Percentiles rank a stretch among this genome's conserved stretches.
phyloP scores from a whole-genome alignment of 2,113 vertebrate species.

The Mormyrus iriodes region DNA sequence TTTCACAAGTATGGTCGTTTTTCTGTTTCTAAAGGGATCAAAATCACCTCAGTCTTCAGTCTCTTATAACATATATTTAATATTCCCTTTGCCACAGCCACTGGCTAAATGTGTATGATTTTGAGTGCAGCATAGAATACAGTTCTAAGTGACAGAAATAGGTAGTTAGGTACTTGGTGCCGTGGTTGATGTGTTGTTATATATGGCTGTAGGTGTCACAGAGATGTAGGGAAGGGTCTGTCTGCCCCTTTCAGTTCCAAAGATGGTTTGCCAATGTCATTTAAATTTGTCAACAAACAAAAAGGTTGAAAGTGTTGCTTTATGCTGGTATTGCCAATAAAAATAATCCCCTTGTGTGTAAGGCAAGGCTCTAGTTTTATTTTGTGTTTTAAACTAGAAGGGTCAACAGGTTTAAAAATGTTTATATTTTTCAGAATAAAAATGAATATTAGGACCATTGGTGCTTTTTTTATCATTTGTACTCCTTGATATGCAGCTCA shows the following conservation, averaged over 20 bases:
- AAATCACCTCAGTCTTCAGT: neutral
- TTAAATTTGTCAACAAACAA: neutral
- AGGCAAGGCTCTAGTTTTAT: neutral
- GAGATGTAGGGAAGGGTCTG: neutral
- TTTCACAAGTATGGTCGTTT: slow-evolving; percentile 71
- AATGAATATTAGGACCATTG: neutral
- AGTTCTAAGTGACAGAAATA: neutral
- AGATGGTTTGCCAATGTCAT: too few species aligned
- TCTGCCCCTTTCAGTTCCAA: neutral
- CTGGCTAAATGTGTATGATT: neutral
- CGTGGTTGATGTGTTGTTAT: neutral
- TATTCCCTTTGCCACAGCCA: neutral
- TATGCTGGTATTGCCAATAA: neutral
- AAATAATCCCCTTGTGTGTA: neutral
- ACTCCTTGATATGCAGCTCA: neutral
- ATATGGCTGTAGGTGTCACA: neutral
- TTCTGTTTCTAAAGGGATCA: neutral
- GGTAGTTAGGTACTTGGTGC: neutral
- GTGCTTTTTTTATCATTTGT: neutral
- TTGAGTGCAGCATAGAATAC: neutral
- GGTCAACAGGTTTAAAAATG: neutral
- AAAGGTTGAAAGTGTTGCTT: neutral
- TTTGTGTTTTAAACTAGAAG: neutral
- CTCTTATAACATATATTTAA: neutral
- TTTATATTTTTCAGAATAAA: neutral